Evolutionary conservation across 2,888 invertebrate genomes (phyloP).

Genomic region (Zele albiditarsus): DNA sequence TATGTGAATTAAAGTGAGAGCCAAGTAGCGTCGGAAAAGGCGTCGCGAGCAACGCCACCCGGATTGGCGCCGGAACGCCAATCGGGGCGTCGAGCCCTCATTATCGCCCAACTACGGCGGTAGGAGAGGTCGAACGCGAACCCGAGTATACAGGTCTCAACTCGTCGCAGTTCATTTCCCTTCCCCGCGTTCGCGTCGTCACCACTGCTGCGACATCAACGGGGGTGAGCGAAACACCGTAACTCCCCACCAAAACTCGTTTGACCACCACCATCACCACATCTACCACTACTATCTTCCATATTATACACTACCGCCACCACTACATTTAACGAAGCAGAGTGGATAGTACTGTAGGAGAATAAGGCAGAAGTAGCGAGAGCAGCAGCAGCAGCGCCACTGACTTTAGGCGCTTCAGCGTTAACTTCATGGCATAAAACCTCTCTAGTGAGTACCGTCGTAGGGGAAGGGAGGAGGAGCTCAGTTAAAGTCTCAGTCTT

Average conservation of each 20-base stretch:
- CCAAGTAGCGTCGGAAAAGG: conserved; percentile 73
- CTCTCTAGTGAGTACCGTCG: conserved; percentile 45
- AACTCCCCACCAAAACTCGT: conserved; percentile 24
- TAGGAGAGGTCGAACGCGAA: conserved; percentile 63
- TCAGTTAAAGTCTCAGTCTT: conserved; percentile 67
- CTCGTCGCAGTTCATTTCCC: conserved; percentile 20
- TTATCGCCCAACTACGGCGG: conserved; percentile 67
- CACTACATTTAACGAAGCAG: too few relatives aligned
- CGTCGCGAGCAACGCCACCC: conserved; percentile 72
- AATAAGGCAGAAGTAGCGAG: too few relatives aligned
- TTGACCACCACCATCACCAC: conserved; percentile 15
- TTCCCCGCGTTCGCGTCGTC: conserved; percentile 10
- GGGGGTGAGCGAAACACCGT: conserved; percentile 60
- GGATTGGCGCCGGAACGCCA: conserved; percentile 73
- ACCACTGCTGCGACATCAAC: not conserved
- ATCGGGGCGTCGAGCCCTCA: conserved; percentile 70
- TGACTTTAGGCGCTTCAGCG: conserved; percentile 22
- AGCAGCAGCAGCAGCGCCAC: conserved; percentile 40
- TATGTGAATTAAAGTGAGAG: conserved; percentile 43
- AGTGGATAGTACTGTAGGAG: too few relatives aligned
- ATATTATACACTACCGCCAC: conserved; percentile 6
- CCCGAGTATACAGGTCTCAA: not conserved
- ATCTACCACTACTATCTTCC: not conserved
- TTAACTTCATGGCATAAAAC: conserved; percentile 34
- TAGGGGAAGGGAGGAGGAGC: conserved; percentile 70